Percentiles rank a stretch among this genome's conserved stretches.
Conservation (phyloP, 2,888 invertebrate species). For the Sepioteuthis lessoniana region DNA sequence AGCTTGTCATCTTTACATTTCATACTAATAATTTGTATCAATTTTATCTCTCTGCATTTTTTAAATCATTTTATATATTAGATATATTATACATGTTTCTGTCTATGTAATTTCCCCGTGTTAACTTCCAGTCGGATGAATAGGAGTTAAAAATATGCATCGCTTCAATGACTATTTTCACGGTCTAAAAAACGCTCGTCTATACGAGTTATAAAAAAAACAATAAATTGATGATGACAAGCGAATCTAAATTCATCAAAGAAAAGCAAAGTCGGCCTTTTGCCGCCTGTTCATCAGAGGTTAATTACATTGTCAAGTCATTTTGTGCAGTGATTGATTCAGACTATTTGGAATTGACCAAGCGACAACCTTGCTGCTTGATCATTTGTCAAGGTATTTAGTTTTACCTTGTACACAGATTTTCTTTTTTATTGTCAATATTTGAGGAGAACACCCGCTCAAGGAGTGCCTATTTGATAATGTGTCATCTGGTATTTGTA, state of each 20-base stretch:
- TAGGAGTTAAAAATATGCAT: background rate
- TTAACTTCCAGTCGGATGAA: background rate
- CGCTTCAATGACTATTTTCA: background rate
- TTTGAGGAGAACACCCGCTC: no score
- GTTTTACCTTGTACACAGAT: no score
- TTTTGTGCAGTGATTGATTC: background rate
- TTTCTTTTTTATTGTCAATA: no score
- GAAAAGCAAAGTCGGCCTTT: background rate
- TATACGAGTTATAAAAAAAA: background rate
- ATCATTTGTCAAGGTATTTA: background rate
- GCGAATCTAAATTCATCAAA: no score
- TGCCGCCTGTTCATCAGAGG: no score
- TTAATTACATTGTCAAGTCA: background rate
- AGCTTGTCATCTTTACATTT: no score
- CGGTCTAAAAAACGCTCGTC: background rate
- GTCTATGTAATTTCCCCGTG: background rate
- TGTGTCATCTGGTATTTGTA: no score
- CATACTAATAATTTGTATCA: no score
- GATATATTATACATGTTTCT: no score
- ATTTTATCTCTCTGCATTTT: no score
- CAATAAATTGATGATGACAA: background rate
- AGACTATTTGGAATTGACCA: background rate
- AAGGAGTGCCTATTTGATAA: no score
- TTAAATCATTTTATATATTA: no score
- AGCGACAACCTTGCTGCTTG: background rate